phyloP scores from a whole-genome alignment of 2,113 vertebrate species.

The Microcebus griseorufus region DNA sequence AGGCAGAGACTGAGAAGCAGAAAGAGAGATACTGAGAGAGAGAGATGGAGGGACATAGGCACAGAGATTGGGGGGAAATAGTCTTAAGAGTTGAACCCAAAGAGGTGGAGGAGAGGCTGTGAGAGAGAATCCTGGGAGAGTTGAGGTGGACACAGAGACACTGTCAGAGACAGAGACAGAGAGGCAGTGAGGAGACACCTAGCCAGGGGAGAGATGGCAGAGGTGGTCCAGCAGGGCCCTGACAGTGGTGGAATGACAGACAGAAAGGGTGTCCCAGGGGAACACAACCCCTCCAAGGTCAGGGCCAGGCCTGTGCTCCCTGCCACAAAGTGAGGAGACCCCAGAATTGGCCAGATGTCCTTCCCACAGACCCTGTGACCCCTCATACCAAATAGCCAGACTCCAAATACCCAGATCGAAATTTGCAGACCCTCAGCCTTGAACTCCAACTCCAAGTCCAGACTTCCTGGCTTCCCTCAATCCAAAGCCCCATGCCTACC shows the following conservation, averaged over 20 bases:
- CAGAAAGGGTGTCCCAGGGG: not conserved
- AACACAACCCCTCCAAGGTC: not conserved
- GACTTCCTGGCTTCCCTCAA: not conserved
- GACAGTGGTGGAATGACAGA: not conserved
- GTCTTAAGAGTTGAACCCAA: conserved; percentile 33
- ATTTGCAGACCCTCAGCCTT: not conserved
- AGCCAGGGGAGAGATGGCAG: not conserved
- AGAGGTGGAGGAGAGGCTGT: not conserved
- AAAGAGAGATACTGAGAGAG: conserved; percentile 37
- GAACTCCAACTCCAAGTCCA: not conserved
- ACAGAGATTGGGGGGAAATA: conserved; percentile 26
- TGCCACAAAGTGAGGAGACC: not conserved
- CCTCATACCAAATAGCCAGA: not conserved
- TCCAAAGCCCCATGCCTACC: not conserved
- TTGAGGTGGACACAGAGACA: not conserved
- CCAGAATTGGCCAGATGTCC: not conserved
- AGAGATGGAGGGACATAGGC: not conserved
- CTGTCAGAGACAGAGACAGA: not conserved
- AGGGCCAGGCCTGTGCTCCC: not conserved
- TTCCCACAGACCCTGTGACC: not conserved
- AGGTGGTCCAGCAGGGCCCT: not conserved
- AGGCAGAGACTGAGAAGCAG: conserved; percentile 35
- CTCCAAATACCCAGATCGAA: not conserved
- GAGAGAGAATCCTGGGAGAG: conserved; percentile 47
- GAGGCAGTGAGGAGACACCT: not conserved